Conservation (phyloP, 23 tunicate species). For the Phallusia fumigata region DNA sequence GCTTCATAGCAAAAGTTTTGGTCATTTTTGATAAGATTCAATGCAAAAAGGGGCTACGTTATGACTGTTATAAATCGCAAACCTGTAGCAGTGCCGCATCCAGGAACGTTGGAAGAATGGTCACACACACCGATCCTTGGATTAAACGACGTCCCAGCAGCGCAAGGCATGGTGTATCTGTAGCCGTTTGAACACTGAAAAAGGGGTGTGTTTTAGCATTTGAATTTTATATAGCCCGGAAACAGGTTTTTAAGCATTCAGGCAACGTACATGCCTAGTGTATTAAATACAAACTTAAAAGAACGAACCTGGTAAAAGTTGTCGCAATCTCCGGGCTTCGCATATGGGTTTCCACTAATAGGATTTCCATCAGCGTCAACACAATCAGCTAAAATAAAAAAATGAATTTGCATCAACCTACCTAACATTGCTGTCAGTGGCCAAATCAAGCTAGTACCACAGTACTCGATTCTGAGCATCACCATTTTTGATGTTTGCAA, state of each 20-base stretch:
- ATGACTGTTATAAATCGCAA: no score
- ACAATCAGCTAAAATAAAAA: slow-evolving; percentile 26
- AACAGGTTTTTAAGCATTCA: neutral
- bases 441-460: no score
- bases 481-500: no score
- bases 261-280: neutral
- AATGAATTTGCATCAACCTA: neutral
- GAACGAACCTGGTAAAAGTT: slow-evolving; percentile 25
- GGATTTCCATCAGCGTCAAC: slow-evolving; percentile 29
- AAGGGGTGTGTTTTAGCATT: neutral
- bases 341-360: slow-evolving; percentile 34
- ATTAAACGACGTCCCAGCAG: slow-evolving; percentile 36
- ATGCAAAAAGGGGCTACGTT: no score
- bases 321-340: slow-evolving; percentile 45
- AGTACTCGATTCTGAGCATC: no score
- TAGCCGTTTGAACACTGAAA: slow-evolving; percentile 33
- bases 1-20: no score
- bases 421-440: neutral
- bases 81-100: slow-evolving; percentile 13
- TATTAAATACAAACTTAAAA: neutral
- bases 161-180: slow-evolving; percentile 31
- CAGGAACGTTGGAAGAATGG: slow-evolving; percentile 32
- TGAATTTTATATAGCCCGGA: neutral
- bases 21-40: no score
- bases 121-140: slow-evolving; percentile 41